A percentile compares a stretch with the other conserved stretches of the same genome.
phyloP scores from a whole-genome alignment of 2,888 invertebrate species.

The Sicus ferrugineus region DNA sequence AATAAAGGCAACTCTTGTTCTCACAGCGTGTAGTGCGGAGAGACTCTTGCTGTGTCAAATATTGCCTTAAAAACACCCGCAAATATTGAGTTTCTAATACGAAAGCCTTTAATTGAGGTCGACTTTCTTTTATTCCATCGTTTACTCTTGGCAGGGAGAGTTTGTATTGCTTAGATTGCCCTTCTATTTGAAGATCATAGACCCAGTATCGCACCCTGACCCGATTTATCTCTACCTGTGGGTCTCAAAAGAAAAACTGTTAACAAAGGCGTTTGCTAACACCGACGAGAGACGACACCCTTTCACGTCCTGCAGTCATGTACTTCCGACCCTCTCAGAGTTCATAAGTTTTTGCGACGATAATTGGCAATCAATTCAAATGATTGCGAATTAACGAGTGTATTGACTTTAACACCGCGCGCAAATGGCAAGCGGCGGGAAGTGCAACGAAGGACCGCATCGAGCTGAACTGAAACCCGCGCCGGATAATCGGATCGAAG shows the following conservation, averaged over 20 bases:
- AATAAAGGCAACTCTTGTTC: slow-evolving; percentile 11
- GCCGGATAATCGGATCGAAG: slow-evolving; percentile 1
- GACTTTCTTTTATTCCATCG: no score
- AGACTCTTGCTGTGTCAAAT: no score
- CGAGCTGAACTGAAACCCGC: background rate
- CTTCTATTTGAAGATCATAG: background rate
- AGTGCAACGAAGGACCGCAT: background rate
- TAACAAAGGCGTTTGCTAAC: no score
- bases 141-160: background rate
- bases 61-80: no score
- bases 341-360: slow-evolving; percentile 20
- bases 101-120: no score
- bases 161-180: background rate
- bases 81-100: no score
- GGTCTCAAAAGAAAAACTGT: no score
- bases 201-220: background rate
- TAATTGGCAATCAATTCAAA: slow-evolving; percentile 29
- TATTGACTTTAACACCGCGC: slow-evolving; percentile 24
- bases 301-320: no score
- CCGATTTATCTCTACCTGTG: background rate
- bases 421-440: background rate
- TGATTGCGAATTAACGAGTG: slow-evolving; percentile 16
- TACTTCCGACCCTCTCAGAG: no score
- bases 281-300: no score
- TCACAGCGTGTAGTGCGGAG: background rate